phyloP scores from a whole-genome alignment of 2,888 invertebrate species.

The Phortica magna region DNA sequence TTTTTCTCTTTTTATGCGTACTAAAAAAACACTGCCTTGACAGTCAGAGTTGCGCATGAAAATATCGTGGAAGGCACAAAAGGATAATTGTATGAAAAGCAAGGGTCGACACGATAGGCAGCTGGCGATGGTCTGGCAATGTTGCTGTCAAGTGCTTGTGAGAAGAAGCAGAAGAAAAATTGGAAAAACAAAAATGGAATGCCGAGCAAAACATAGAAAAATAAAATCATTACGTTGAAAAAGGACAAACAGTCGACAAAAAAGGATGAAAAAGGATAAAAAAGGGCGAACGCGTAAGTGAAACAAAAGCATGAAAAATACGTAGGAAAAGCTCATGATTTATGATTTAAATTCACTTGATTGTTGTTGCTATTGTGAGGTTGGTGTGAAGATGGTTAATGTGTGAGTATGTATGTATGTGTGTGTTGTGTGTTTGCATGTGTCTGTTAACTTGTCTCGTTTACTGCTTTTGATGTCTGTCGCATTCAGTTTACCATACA shows the following conservation, averaged over 20 bases:
- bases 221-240: conserved; percentile 27
- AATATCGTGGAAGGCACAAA: conserved; percentile 46
- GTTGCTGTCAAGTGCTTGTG: conserved; percentile 41
- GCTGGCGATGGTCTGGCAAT: neutral
- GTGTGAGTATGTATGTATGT: conserved; percentile 17
- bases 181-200: conserved; percentile 52
- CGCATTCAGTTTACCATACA: conserved; percentile 44
- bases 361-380: conserved; percentile 46
- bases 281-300: conserved; percentile 35
- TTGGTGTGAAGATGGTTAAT: neutral
- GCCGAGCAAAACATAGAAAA: conserved; percentile 27
- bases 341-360: conserved; percentile 72
- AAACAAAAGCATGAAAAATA: conserved; percentile 60
- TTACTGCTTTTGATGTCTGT: conserved; percentile 60
- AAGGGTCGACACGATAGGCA: conserved; percentile 11
- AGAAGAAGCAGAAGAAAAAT: conserved; percentile 60
- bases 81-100: conserved; percentile 40
- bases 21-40: conserved; percentile 61
- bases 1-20: conserved; percentile 70
- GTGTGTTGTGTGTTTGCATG: conserved; percentile 29
- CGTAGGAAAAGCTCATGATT: conserved; percentile 75
- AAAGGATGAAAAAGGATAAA: conserved; percentile 39
- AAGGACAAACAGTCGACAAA: conserved; percentile 40
- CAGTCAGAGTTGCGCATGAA: conserved; percentile 29
- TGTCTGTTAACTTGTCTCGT: conserved; percentile 37